These are phyloP conservation scores for Ectobius pallidus DNA, from an alignment of 2,888 invertebrate genomes.

Conservation along the genomic window DNA sequence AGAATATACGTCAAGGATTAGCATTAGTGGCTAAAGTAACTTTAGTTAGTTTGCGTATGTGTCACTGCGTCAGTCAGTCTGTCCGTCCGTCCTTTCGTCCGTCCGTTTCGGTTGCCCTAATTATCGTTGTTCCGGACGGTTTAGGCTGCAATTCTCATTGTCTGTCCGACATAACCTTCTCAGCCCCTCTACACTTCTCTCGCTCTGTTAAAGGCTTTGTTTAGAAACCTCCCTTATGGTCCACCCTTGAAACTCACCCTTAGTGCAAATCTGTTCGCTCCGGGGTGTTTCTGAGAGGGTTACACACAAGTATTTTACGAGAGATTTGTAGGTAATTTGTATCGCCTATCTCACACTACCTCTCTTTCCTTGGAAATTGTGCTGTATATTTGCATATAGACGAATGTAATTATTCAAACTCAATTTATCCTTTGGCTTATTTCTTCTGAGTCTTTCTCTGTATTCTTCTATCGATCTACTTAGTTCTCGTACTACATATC, in stretches of 20 bases:
- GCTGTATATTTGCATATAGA: too few species aligned
- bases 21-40: not conserved
- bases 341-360: too few species aligned
- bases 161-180: constrained; percentile 10
- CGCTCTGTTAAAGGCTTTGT: constrained; percentile 2
- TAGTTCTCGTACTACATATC: too few species aligned
- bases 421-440: too few species aligned
- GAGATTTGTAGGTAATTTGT: not conserved
- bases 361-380: too few species aligned
- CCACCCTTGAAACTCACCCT: not conserved
- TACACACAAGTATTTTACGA: not conserved
- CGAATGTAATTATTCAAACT: too few species aligned
- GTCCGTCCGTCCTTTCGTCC: too few species aligned
- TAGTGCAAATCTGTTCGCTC: not conserved
- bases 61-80: constrained; percentile 5
- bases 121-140: constrained; percentile 14
- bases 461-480: too few species aligned
- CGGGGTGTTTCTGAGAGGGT: not conserved
- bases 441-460: too few species aligned
- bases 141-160: constrained; percentile 13
- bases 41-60: constrained; percentile 6
- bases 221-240: not conserved
- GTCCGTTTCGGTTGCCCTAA: constrained; percentile 8
- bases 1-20: not conserved
- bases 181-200: not conserved